Percentiles rank a stretch among this genome's conserved stretches.
Evolutionary conservation across 2,888 invertebrate species (phyloP).

Genomic region (Dryomyza anilis): DNA sequence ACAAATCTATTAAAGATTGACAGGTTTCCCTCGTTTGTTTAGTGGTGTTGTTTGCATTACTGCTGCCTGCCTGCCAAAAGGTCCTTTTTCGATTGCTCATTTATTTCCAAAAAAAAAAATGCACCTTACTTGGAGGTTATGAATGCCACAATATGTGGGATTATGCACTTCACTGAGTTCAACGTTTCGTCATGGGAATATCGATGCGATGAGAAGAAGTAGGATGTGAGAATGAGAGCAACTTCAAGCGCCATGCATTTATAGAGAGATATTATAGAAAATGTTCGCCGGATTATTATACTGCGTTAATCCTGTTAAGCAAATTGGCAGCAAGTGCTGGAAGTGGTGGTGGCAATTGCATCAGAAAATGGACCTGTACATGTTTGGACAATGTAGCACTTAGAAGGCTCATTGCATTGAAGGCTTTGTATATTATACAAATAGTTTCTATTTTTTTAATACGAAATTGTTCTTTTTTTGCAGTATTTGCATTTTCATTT

Average conservation of each 20-base stretch:
- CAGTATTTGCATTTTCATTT: not conserved
- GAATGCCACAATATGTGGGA: conserved; percentile 39
- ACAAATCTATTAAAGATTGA: conserved; percentile 49
- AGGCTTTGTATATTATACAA: not conserved
- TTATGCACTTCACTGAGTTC: conserved; percentile 47
- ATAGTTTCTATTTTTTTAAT: too few relatives aligned
- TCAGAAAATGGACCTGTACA: conserved; percentile 2
- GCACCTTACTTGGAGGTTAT: conserved; percentile 15
- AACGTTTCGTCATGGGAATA: conserved; percentile 46
- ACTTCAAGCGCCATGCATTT: too few relatives aligned
- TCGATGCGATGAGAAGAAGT: conserved; percentile 32
- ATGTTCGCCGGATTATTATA: conserved; percentile 15
- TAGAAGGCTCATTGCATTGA: not conserved
- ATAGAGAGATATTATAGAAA: too few relatives aligned
- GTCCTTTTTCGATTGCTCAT: conserved; percentile 46
- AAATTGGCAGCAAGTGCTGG: conserved; percentile 13
- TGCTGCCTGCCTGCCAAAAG: conserved; percentile 47
- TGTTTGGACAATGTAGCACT: not conserved
- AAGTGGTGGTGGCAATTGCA: conserved; percentile 19
- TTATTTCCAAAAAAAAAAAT: conserved; percentile 33
- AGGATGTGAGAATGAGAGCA: not conserved
- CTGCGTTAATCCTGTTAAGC: conserved; percentile 27
- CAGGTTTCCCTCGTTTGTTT: conserved; percentile 44
- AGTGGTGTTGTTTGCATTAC: conserved; percentile 38
- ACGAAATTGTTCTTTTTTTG: too few relatives aligned